A percentile compares a stretch with the other conserved stretches of the same genome.
Conservation (phyloP, 1,140 invertebrate species). For the Magallana angulata region DNA sequence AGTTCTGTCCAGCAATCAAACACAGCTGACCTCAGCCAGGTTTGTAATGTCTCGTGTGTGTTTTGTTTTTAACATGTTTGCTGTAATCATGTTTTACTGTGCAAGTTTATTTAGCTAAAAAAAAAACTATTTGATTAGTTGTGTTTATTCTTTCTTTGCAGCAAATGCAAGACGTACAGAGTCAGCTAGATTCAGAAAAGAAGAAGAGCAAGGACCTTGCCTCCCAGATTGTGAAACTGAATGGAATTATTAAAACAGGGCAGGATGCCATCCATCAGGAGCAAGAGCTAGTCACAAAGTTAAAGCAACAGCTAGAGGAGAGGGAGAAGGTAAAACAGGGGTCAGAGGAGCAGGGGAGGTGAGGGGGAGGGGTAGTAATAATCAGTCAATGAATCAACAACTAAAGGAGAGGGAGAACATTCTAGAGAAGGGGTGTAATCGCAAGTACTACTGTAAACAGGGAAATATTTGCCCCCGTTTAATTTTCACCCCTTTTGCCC, state of each 20-base stretch:
- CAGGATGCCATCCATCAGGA: conserved; percentile 78
- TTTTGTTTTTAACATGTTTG: neutral
- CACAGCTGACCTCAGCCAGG: conserved; percentile 2
- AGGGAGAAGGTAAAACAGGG: conserved; percentile 49
- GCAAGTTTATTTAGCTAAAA: neutral
- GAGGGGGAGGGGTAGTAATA: neutral
- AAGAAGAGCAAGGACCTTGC: conserved; percentile 78
- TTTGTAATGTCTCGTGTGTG: neutral
- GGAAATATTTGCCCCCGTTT: too few species aligned
- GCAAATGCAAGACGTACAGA: conserved; percentile 70
- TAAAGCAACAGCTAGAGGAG: conserved; percentile 68
- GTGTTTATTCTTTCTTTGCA: conserved; percentile 48
- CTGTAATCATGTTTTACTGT: neutral
- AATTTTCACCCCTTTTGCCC: too few species aligned
- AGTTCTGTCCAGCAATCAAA: conserved; percentile 24
- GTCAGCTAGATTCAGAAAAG: conserved; percentile 68
- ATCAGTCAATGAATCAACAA: conserved; percentile 50
- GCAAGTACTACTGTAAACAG: too few species aligned
- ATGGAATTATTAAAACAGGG: conserved; percentile 78
- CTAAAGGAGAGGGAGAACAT: conserved; percentile 58
- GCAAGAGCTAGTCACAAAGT: conserved; percentile 72
- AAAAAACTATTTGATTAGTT: too few species aligned
- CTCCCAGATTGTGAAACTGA: conserved; percentile 72
- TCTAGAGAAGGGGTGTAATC: conserved; percentile 61
- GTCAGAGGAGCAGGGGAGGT: conserved; percentile 43